Base-by-base conservation (phyloP, 2,888 invertebrate species). In the Crossocerus cetratus region DNA sequence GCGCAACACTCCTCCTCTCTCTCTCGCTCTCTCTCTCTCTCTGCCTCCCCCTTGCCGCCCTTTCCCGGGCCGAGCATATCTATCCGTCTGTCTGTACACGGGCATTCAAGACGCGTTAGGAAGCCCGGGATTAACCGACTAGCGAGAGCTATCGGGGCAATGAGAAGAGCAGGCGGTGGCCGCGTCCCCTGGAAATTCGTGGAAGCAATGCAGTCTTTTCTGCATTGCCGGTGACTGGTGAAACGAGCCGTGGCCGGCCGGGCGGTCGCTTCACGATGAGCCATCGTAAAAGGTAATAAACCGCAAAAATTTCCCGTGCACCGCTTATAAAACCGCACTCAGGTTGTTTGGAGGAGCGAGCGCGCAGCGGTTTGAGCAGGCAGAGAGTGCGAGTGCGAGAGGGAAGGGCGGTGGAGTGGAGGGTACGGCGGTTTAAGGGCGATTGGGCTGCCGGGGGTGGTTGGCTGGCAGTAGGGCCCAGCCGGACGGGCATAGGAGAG, bases 341-440 rank as follows among this genome's bases (percentile, higher is more conserved):
- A 96, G 95, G 73, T 95, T 95, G 91, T 96, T 96, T 88, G 95
- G 95, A 78, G 96, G 93, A 82, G 95, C 91, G 83, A 90, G 16
- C 53, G n/a, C 65, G 65, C 59, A 58, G 45, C 49, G 59, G 65
- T 14, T 21, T 13, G 23, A 22, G 16, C 11, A 49, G 5, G 5
- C 59, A 43, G 43, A 43, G 5, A 49, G 49, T 16, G 16, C 49
- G 14, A 14, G 49, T 14, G 49, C 3, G 5, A 16, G 49, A 4
- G 49, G n/a, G n/a, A 3, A 22, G 22, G 45, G 60, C 21, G 21
- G 22, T 45, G 20, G 16, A 45, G 22, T 18, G 21, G 20, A 3
- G 21, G 21, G 20, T 5, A 43, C 16, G 42, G 58, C 16, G 42
- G 58, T 58, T 58, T 43, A 58, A 43, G 58, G 58, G n/a, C 20